Percentiles rank a stretch among this genome's conserved stretches.
Conservation (phyloP, 2,888 invertebrate species). For the Xylocampa areola region DNA sequence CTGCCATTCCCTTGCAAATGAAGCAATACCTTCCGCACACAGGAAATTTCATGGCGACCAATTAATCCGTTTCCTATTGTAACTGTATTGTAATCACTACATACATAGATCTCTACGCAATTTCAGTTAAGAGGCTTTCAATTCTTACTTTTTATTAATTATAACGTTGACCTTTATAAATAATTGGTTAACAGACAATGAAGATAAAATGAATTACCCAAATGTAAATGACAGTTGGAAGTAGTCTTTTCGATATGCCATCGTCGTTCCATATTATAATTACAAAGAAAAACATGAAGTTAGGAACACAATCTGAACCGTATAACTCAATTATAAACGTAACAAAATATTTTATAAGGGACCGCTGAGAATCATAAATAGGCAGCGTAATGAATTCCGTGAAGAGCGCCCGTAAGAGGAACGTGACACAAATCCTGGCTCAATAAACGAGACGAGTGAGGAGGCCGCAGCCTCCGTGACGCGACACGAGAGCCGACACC, state of each 20-base stretch:
- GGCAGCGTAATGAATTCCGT: conserved; percentile 74
- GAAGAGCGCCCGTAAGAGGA: conserved; percentile 67
- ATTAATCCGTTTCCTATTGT: conserved; percentile 38
- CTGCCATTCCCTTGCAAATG: conserved; percentile 75
- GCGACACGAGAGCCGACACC: conserved; percentile 55
- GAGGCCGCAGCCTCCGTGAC: conserved; percentile 64
- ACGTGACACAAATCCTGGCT: conserved; percentile 79
- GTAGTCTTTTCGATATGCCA: conserved; percentile 10
- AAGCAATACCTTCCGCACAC: conserved; percentile 67
- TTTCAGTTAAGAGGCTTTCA: background rate
- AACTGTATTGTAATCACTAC: conserved; percentile 26
- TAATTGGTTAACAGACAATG: background rate
- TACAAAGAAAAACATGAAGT: conserved; percentile 18
- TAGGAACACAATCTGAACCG: conserved; percentile 30
- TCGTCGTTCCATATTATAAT: conserved; percentile 1
- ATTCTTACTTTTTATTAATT: no score
- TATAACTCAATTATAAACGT: conserved; percentile 65
- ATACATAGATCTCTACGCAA: no score
- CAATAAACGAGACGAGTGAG: conserved; percentile 72
- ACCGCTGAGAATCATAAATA: conserved; percentile 67
- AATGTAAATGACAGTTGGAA: conserved; percentile 3
- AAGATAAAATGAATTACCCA: conserved; percentile 7
- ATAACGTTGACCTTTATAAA: no score
- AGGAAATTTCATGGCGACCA: conserved; percentile 55
- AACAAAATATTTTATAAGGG: conserved; percentile 64